Evolutionary conservation across 2,888 invertebrate species (phyloP), one percentile per base, ranked within the genome.

Genomic region (Biston stratarius): DNA sequence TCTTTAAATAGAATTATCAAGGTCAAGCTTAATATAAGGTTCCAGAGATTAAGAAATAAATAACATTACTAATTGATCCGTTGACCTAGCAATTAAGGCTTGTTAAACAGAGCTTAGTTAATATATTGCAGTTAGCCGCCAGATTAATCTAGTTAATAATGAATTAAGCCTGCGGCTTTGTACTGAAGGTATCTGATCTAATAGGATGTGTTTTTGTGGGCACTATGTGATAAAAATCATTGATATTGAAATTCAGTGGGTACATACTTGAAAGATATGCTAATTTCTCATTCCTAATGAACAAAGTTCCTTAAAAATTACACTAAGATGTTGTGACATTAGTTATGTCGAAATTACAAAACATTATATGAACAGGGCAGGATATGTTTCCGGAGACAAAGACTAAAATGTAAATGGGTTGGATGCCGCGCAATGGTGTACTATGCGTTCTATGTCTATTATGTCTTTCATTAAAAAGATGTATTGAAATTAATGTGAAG

Each of bases 11-110:
- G 10, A 11, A 33, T 6, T 51, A 48, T 52, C 33, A 53, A 58
- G 47, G 40, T 34, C 58, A 52, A 40, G 1, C 34, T 34, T 6
- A 24, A 61, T 48, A 59, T 62, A 55, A 67, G 61, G 49, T 60
- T 57, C 44, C 63, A 64, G 60, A 45, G 67, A 70, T 70, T 69
- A 67, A 70, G 67, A 67, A 64, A 70, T 70, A 62, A 73, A 65
- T 64, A 44, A 67, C 51, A 67, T 71, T 65, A 67, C 65, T 70
- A 73, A 74, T 74, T 74, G 71, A 73, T 70, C 71, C 47, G 65
- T 70, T 74, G 74, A 74, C 70, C 71, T 74, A 70, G 63, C 73
- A 70, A 74, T 73, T 73, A 68, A 64, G 67, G 56, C 64, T 69
- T 64, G 71, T 73, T 74, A 69, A 61, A 73, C 67, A 48, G 49